Evolutionary conservation across 1,140 invertebrate species (phyloP).

Genomic region (Luehdorfia chinensis): DNA sequence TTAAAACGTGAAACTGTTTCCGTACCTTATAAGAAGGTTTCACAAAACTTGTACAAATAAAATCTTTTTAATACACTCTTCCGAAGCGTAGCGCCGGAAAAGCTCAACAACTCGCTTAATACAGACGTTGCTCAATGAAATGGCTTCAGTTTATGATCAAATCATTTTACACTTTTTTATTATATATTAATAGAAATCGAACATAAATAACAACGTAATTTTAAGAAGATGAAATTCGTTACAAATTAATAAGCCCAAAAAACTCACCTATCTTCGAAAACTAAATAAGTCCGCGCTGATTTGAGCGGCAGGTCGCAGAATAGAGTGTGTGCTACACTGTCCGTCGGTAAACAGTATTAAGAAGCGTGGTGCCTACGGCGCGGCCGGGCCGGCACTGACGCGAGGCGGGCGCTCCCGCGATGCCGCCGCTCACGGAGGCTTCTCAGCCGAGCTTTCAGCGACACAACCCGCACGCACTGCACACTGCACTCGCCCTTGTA

Average conservation of each 20-base stretch:
- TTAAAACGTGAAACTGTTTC: too few species aligned
- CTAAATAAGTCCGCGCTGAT: slow-evolving; percentile 30
- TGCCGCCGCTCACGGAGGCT: slow-evolving; percentile 62
- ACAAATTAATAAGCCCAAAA: too few species aligned
- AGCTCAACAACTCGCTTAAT: slow-evolving; percentile 53
- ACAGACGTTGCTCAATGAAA: slow-evolving; percentile 35
- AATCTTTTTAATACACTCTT: slow-evolving; percentile 1
- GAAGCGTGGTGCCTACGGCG: slow-evolving; percentile 67
- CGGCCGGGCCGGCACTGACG: slow-evolving; percentile 73
- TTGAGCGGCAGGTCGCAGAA: slow-evolving; percentile 15
- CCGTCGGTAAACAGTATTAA: slow-evolving; percentile 44
- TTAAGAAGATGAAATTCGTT: too few species aligned
- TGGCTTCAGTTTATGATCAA: too few species aligned
- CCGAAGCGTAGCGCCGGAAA: slow-evolving; percentile 35
- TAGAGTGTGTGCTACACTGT: slow-evolving; percentile 51
- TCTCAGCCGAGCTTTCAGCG: slow-evolving; percentile 73
- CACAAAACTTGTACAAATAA: too few species aligned
- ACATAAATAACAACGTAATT: too few species aligned
- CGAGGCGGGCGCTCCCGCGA: slow-evolving; percentile 60
- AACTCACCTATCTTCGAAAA: slow-evolving; percentile 39
- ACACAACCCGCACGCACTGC: slow-evolving; percentile 72
- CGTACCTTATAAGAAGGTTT: too few species aligned
- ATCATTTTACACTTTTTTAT: too few species aligned
- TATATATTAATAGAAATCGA: too few species aligned
- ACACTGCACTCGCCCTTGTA: slow-evolving; percentile 70